A percentile compares a stretch with the other conserved stretches of the same genome.
These are phyloP conservation scores for Syrista parreyssii DNA, from an alignment of 2,888 invertebrate species.

Conservation along the genomic window DNA sequence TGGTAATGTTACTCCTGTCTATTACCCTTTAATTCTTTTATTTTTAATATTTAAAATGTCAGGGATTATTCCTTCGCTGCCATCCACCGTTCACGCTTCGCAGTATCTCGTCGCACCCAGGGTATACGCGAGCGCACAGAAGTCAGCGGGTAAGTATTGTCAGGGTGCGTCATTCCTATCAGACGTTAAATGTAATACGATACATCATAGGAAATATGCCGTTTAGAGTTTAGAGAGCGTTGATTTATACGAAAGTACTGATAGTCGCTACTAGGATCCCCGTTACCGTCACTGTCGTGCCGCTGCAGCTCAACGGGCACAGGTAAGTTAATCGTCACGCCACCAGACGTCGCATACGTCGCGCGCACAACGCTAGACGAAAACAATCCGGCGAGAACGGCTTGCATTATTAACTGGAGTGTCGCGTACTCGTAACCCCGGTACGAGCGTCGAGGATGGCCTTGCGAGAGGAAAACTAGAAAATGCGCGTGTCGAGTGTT, in stretches of 20 bases:
- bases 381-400: not conserved
- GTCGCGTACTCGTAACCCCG: not conserved
- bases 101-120: not conserved
- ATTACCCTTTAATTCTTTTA: not conserved
- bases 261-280: not conserved
- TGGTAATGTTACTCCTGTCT: not conserved
- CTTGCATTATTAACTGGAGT: not conserved
- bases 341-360: not conserved
- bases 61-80: not conserved
- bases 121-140: not conserved
- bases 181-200: not conserved
- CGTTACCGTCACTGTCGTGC: not conserved
- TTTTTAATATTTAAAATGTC: not conserved
- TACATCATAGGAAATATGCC: not conserved
- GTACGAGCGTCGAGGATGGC: not conserved
- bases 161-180: not conserved
- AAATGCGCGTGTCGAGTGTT: not conserved
- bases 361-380: not conserved
- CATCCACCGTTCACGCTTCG: not conserved
- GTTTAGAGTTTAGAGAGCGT: not conserved
- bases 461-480: not conserved
- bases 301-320: too few relatives aligned
- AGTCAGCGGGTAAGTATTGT: not conserved
- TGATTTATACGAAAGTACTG: not conserved
- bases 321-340: not conserved